Evolutionary conservation across 2,113 vertebrate species (phyloP), one percentile per base, ranked within the genome.

Genomic region (Struthio camelus): DNA sequence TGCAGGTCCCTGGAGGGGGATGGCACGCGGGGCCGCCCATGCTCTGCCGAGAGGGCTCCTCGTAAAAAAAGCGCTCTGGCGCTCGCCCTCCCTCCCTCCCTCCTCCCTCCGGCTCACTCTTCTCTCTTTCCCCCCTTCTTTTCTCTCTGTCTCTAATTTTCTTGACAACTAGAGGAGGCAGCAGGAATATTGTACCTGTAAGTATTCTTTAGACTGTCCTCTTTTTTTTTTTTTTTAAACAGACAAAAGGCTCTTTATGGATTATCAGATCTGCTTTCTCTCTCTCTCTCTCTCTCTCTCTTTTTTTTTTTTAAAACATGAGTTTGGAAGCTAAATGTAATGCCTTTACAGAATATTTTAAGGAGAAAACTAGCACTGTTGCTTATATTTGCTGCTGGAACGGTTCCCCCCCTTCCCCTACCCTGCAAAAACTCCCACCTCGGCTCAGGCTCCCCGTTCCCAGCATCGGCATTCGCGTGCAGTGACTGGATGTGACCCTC

Each of bases 1-100:
- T 95, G 83, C 97, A 96, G 97, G 96, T 97, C 94, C 97, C 95
- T 92, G 77, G 90, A 91, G 95, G 94, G 95, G 94, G 92, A 94
- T 98, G 97, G 97, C 95, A 97, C 69, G 50, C 87, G 93, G 93
- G 97, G 96, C 94, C 81, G 82, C 96, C 87, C 91, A 94, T 79
- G 72, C 93, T 94, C 89, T 93, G 67, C 80, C 82, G 85, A 95
- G 95, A 81, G 90, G 96, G 90, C 78, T 80, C 87, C 94, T 93
- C 66, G 73, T 92, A 90, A 7, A 44, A 84, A 92, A 93, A 62
- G 65, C 61, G 36, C 72, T 9, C 54, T 70, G 51, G 65, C 89
- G 59, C 48, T 85, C 67, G 12, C 85, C 64, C 61, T 40, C 65
- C 46, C 65, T 46, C 56, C 64, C 65, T 61, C 79, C 34, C 67